Base-by-base conservation (phyloP, 2,888 invertebrate species). In the Mythimna ferrago region DNA sequence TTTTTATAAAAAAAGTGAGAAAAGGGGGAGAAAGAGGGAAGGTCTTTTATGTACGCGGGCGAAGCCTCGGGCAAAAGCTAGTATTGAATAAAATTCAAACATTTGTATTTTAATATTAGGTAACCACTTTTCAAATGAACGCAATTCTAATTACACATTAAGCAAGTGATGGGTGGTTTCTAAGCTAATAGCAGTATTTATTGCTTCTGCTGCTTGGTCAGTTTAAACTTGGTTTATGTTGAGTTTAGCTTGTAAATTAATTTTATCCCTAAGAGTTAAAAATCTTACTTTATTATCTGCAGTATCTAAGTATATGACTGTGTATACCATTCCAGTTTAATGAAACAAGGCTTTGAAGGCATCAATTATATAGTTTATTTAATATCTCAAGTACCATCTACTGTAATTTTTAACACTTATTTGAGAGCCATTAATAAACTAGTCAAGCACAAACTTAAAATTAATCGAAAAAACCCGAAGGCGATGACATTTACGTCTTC, bases 401-500 rank as follows among this genome's bases (percentile, higher is more conserved):
- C 60, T 65, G 32, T 38, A 54, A 9, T 14, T 14, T n/a, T 51
- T 44, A 68, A 44, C 62, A 58, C 35, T 38, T 64, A 54, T 60
- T 35, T 64, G n/a, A 35, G 35, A 58, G 10, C 2, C 26, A 67
- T 67, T 73, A 60, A 63, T 41, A 54, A 66, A 63, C 26, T 51
- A 67, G 51, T 74, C 11, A 53, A 61, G 44, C 19, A 11, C 10
- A 5, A 63, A 9, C 14, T 16, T 26, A 32, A 60, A 56, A 58
- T 63, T 62, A 48, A 67, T 69, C 48, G 21, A 10, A 57, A 62
- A 51, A 62, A 63, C 61, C 53, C 44, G 14, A 51, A 64, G 32
- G 10, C 67, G 53, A 63, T 63, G 79, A 79, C 68, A 82, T 82
- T 73, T 67, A 66, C 57, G n/a, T 66, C 32, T 70, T 61, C 51